Evolutionary conservation across 2,888 invertebrate species (phyloP).

Genomic region (Ephialtes manifestator): DNA sequence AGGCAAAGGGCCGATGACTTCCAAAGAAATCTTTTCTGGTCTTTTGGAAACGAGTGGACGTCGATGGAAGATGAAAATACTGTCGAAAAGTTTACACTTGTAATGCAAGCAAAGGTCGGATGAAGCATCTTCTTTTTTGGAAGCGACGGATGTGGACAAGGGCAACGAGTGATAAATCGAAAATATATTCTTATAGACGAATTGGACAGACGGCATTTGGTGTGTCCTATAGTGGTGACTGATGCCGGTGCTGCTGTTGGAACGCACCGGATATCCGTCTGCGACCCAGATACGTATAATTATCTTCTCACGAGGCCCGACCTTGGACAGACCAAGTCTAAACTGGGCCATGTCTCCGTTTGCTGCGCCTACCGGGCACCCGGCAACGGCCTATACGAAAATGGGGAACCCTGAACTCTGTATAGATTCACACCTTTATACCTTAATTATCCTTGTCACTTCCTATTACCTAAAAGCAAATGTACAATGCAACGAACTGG

Average conservation of each 20-base stretch:
- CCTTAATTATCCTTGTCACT: slow-evolving; percentile 40
- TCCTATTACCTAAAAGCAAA: background rate
- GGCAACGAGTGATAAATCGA: background rate
- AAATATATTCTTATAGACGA: slow-evolving; percentile 33
- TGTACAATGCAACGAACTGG: background rate
- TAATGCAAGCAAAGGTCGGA: no score
- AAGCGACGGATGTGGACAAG: background rate
- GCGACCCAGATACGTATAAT: slow-evolving; percentile 82
- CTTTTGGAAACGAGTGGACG: background rate
- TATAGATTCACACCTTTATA: slow-evolving; percentile 42
- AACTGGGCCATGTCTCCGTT: slow-evolving; percentile 83
- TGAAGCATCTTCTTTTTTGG: no score
- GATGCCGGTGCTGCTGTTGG: slow-evolving; percentile 45
- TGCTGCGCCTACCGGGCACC: slow-evolving; percentile 76
- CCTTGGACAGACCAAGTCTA: slow-evolving; percentile 80
- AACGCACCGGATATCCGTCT: slow-evolving; percentile 74
- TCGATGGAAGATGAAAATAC: no score
- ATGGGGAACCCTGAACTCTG: slow-evolving; percentile 54
- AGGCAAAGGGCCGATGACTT: background rate
- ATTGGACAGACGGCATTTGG: slow-evolving; percentile 12
- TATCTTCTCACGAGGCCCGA: slow-evolving; percentile 81
- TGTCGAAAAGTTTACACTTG: no score
- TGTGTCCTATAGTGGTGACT: background rate
- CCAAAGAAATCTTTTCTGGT: background rate
- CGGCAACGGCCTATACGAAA: slow-evolving; percentile 72